A percentile compares a stretch with the other conserved stretches of the same genome.
Conservation (phyloP, 2,113 vertebrate genomes). For the Engraulis encrasicolus region DNA sequence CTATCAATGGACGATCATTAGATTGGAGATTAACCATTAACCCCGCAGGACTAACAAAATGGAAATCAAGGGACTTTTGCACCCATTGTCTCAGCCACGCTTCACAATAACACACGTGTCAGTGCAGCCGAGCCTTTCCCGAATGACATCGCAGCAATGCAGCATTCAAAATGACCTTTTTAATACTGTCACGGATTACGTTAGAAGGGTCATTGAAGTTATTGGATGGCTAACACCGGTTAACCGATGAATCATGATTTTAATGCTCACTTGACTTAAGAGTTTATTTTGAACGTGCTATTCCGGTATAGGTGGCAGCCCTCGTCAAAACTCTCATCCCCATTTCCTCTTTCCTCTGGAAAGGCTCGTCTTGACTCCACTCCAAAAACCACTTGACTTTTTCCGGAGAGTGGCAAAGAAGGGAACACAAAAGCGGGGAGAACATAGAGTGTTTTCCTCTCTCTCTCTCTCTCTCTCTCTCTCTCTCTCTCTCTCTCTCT, state of each 20-base stretch:
- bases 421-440: constrained; percentile 44
- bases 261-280: neutral
- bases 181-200: neutral
- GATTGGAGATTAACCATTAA: neutral
- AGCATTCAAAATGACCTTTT: neutral
- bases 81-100: neutral
- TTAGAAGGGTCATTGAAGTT: neutral
- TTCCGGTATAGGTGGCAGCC: neutral
- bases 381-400: neutral
- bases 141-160: neutral
- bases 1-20: constrained; percentile 4
- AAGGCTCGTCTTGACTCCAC: constrained; percentile 34
- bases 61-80: neutral
- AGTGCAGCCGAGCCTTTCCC: neutral
- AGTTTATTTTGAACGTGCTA: neutral
- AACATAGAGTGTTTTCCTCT: constrained; percentile 27
- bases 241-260: neutral
- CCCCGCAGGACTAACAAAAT: constrained; percentile 15
- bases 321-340: constrained; percentile 53
- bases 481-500: neutral
- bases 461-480: constrained; percentile 4
- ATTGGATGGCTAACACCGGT: neutral
- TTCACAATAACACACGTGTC: neutral
- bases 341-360: constrained; percentile 60
- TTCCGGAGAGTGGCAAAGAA: constrained; percentile 39